Percentiles rank a stretch among this genome's conserved stretches.
Conservation (phyloP, 1,140 invertebrate genomes). For the Galleria mellonella region DNA sequence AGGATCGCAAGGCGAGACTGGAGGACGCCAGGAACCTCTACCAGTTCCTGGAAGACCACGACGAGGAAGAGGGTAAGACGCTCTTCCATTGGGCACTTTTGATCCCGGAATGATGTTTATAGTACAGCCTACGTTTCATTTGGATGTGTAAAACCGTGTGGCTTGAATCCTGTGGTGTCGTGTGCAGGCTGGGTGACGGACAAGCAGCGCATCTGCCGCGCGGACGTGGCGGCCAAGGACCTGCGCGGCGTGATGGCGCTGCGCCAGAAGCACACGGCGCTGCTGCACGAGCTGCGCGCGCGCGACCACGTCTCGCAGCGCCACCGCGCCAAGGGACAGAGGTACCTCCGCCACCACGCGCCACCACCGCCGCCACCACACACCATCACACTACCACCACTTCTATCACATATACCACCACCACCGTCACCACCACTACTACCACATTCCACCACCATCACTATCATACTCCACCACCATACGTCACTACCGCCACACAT, state of each 20-base stretch:
- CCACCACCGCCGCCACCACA: too few species aligned
- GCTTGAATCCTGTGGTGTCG: too few species aligned
- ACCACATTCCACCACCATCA: too few species aligned
- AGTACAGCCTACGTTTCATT: too few species aligned
- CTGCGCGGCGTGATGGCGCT: constrained; percentile 90
- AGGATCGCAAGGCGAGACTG: constrained; percentile 85
- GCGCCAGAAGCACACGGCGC: constrained; percentile 95
- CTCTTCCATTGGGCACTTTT: not conserved
- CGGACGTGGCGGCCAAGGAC: constrained; percentile 95
- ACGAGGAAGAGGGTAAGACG: constrained; percentile 87
- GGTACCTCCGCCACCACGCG: constrained; percentile 35
- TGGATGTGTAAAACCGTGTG: too few species aligned
- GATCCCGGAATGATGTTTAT: too few species aligned
- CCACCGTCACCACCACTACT: too few species aligned
- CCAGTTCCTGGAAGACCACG: constrained; percentile 96
- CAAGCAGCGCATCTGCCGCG: constrained; percentile 92
- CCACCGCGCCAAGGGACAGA: constrained; percentile 59
- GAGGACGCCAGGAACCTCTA: constrained; percentile 95
- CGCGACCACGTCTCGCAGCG: constrained; percentile 70
- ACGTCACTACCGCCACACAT: too few species aligned
- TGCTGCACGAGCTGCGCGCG: constrained; percentile 94
- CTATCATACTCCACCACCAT: too few species aligned
- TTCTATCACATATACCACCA: too few species aligned
- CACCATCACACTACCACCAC: too few species aligned
- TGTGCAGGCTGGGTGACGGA: constrained; percentile 92